Conservation (phyloP, 2,797 vertebrate genomes). For the Microctenopoma lineatum region DNA sequence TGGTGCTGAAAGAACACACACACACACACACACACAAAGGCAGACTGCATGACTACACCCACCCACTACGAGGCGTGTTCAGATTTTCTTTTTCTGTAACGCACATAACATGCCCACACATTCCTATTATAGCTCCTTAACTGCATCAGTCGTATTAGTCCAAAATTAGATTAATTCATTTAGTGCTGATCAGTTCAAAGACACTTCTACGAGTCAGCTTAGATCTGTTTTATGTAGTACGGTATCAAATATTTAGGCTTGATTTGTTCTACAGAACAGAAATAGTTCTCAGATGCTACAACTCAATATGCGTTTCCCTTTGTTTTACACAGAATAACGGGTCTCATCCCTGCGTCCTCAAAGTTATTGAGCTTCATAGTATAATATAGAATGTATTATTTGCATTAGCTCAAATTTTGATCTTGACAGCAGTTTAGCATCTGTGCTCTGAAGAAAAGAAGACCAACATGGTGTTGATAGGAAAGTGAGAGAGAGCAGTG, state of each 20-base stretch:
- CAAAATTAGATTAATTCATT: constrained; percentile 17
- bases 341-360: constrained; percentile 9
- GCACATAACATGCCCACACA: constrained; percentile 35
- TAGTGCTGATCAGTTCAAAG: neutral
- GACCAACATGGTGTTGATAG: constrained; percentile 17
- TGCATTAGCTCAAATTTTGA: neutral
- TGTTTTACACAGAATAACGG: neutral
- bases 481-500: constrained; percentile 1
- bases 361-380: constrained; percentile 8
- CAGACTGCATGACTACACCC: constrained; percentile 39
- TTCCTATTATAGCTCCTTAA: constrained; percentile 31
- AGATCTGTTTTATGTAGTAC: neutral
- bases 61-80: constrained; percentile 26
- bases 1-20: constrained; percentile 25
- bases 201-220: neutral
- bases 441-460: constrained; percentile 7
- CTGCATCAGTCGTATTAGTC: constrained; percentile 9
- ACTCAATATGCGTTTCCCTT: neutral
- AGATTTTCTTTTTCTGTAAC: constrained; percentile 32
- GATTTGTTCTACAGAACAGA: neutral
- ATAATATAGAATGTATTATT: neutral
- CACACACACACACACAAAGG: constrained; percentile 16
- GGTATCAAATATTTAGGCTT: neutral
- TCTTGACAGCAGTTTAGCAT: neutral
- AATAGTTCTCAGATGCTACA: neutral